Evolutionary conservation across 30 jellyfish, hydroid and myxozoan species (phyloP).

Genomic region (Morbakka virulenta): DNA sequence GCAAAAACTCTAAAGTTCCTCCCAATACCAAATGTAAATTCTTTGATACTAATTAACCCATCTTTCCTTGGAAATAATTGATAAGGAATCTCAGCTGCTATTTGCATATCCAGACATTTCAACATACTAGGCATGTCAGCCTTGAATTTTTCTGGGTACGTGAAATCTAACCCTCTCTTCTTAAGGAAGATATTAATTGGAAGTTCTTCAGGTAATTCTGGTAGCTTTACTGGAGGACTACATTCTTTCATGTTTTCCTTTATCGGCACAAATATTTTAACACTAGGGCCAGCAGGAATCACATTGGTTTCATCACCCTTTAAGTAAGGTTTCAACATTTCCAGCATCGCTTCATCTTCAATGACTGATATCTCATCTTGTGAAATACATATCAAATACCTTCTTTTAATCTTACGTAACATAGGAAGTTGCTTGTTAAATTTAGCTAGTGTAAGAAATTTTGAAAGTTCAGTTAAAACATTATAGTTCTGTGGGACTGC

Average conservation of each 20-base stretch:
- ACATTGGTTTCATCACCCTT: slow-evolving; percentile 38
- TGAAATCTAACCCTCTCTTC: slow-evolving; percentile 40
- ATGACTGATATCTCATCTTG: slow-evolving; percentile 55
- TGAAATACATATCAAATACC: slow-evolving; percentile 44
- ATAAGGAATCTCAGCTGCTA: slow-evolving; percentile 54
- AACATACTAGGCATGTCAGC: slow-evolving; percentile 62
- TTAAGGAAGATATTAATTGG: slow-evolving; percentile 36
- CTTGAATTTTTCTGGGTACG: slow-evolving; percentile 52
- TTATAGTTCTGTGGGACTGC: slow-evolving; percentile 29
- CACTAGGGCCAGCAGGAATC: slow-evolving; percentile 50
- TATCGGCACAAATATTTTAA: slow-evolving; percentile 52
- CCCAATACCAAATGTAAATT: slow-evolving; percentile 20
- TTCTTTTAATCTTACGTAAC: slow-evolving; percentile 53
- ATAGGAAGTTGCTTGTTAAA: slow-evolving; percentile 55
- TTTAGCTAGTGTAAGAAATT: slow-evolving; percentile 15
- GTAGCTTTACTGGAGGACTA: slow-evolving; percentile 5
- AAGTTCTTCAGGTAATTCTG: slow-evolving; percentile 37
- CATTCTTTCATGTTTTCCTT: slow-evolving; percentile 47
- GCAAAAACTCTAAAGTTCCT: slow-evolving; percentile 26
- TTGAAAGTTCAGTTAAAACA: slow-evolving; percentile 41
- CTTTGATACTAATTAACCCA: slow-evolving; percentile 56
- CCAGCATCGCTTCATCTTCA: slow-evolving; percentile 14
- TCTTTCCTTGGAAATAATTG: slow-evolving; percentile 52
- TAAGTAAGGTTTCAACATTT: slow-evolving; percentile 17
- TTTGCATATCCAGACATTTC: slow-evolving; percentile 57